Evolutionary conservation across 2,113 vertebrate species (phyloP).

Genomic region (Cavia porcellus): DNA sequence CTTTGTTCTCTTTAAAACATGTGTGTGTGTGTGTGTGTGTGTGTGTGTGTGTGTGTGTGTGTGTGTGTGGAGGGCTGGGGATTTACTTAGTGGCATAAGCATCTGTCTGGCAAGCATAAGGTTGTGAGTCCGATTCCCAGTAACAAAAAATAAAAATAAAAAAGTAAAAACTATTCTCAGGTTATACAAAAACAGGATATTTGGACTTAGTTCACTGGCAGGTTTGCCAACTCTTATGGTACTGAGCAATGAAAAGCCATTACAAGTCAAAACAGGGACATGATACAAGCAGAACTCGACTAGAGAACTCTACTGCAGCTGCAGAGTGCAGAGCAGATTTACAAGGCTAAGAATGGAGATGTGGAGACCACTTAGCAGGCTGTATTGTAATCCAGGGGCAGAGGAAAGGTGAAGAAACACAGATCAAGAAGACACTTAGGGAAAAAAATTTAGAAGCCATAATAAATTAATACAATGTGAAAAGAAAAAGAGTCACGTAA

Average conservation of each 20-base stretch:
- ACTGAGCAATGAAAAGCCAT: not conserved
- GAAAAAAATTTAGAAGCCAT: not conserved
- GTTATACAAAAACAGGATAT: not conserved
- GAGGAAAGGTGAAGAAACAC: not conserved
- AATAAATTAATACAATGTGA: not conserved
- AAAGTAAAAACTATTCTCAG: slow-evolving; percentile 10
- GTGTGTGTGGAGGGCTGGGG: no score
- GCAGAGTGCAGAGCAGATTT: not conserved
- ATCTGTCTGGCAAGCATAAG: no score
- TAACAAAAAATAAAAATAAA: not conserved
- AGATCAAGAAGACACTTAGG: not conserved
- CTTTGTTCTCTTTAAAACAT: no score
- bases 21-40: no score
- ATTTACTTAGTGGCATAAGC: no score
- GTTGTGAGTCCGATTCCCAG: no score
- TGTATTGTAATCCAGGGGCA: not conserved
- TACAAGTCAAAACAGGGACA: not conserved
- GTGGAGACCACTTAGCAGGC: not conserved
- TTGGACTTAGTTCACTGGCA: not conserved
- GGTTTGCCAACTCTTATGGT: not conserved
- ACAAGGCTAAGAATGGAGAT: not conserved
- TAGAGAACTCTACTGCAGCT: not conserved
- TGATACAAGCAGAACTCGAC: not conserved
- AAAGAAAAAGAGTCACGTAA: not conserved
- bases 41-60: no score